phyloP scores from a whole-genome alignment of 2,113 vertebrate species.

The Beaufortia kweichowensis region DNA sequence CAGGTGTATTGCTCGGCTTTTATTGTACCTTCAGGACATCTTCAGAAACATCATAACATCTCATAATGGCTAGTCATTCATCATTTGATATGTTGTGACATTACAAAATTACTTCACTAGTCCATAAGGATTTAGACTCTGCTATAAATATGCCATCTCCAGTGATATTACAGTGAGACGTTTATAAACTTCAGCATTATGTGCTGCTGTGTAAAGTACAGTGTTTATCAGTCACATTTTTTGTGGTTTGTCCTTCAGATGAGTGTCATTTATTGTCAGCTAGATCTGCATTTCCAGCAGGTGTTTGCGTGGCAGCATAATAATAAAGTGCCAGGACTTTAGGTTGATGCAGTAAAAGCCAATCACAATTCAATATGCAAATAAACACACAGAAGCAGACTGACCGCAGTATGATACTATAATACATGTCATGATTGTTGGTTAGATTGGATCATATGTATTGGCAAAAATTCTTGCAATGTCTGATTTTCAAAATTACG shows the following conservation, averaged over 20 bases:
- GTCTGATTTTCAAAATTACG: too few species aligned
- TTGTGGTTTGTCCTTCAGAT: not conserved
- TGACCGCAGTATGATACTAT: too few species aligned
- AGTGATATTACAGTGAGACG: slow-evolving; percentile 5
- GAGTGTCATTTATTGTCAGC: not conserved
- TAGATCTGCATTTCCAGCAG: not conserved
- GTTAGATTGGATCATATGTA: too few species aligned
- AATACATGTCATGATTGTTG: too few species aligned
- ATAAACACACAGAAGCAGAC: not conserved
- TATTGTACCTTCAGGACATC: slow-evolving; percentile 29
- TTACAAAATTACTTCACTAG: slow-evolving; percentile 26
- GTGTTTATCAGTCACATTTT: not conserved
- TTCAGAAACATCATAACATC: slow-evolving; percentile 35
- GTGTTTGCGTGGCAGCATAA: too few species aligned
- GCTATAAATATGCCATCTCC: slow-evolving; percentile 25
- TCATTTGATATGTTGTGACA: slow-evolving; percentile 34
- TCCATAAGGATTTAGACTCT: slow-evolving; percentile 31
- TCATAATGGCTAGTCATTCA: slow-evolving; percentile 30
- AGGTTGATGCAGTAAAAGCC: not conserved
- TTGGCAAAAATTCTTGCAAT: too few species aligned
- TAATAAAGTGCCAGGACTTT: not conserved
- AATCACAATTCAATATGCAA: not conserved
- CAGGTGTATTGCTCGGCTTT: not conserved
- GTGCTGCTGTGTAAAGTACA: not conserved
- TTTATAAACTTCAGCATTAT: not conserved